Evolutionary conservation across 2,888 invertebrate species (phyloP).

Genomic region (Mystacides longicornis): DNA sequence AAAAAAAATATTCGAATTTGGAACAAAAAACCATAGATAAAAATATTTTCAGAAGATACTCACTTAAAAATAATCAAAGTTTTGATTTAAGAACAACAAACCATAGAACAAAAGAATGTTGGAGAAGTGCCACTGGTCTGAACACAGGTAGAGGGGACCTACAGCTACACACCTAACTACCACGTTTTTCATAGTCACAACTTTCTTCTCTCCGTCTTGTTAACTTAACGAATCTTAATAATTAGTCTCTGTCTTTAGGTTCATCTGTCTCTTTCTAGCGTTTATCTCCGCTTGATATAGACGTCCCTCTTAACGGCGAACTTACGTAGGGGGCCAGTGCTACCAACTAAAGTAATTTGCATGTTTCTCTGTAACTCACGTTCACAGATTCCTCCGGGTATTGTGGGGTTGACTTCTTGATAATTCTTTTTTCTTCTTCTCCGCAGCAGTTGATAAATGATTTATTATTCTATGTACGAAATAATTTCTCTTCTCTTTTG

Average conservation of each 20-base stretch:
- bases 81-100: no score
- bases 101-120: no score
- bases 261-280: background rate
- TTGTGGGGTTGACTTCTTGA: background rate
- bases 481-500: background rate
- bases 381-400: background rate
- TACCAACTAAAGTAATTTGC: background rate
- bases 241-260: background rate
- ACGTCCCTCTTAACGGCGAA: background rate
- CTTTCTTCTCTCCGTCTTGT: background rate
- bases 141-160: no score
- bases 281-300: background rate
- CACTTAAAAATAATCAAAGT: no score
- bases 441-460: background rate
- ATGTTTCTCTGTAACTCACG: background rate
- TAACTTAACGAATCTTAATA: slow-evolving; percentile 2
- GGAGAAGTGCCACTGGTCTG: no score
- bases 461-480: background rate
- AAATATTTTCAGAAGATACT: no score
- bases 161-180: no score
- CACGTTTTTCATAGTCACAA: background rate
- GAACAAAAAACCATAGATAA: no score
- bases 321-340: background rate
- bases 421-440: background rate
- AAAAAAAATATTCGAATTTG: no score